Evolutionary conservation across 1,140 invertebrate genomes (phyloP).

Genomic region (Sinonovacula constricta): DNA sequence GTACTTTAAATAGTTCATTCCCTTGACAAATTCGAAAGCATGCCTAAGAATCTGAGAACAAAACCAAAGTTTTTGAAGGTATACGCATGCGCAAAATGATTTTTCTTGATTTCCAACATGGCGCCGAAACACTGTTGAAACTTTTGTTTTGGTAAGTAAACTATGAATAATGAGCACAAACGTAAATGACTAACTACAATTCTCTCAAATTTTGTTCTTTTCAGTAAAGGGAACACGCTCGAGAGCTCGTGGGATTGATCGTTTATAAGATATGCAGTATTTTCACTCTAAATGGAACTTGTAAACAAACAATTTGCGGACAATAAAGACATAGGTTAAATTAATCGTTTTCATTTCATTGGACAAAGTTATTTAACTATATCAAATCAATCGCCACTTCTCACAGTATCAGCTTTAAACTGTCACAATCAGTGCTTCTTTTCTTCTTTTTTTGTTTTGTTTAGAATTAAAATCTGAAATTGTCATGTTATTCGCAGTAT

Average conservation of each 20-base stretch:
- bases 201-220: too few relatives aligned
- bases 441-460: too few relatives aligned
- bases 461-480: too few relatives aligned
- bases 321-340: too few relatives aligned
- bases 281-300: not conserved
- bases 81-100: constrained; percentile 34
- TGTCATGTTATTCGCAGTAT: too few relatives aligned
- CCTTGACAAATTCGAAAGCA: constrained; percentile 43
- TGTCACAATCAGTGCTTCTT: too few relatives aligned
- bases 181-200: not conserved
- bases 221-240: not conserved
- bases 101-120: constrained; percentile 50
- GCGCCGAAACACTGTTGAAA: constrained; percentile 32
- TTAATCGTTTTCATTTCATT: too few relatives aligned
- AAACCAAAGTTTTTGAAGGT: constrained; percentile 4
- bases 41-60: constrained; percentile 24
- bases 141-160: not conserved
- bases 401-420: too few relatives aligned
- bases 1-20: constrained; percentile 12
- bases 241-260: not conserved
- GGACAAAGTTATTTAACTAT: too few relatives aligned
- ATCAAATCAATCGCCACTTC: too few relatives aligned
- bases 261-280: not conserved
- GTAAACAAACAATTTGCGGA: not conserved
- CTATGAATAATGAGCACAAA: not conserved